These are phyloP conservation scores for Drosophila prosaltans DNA, from an alignment of 1,140 invertebrate genomes.

Conservation along the genomic window DNA sequence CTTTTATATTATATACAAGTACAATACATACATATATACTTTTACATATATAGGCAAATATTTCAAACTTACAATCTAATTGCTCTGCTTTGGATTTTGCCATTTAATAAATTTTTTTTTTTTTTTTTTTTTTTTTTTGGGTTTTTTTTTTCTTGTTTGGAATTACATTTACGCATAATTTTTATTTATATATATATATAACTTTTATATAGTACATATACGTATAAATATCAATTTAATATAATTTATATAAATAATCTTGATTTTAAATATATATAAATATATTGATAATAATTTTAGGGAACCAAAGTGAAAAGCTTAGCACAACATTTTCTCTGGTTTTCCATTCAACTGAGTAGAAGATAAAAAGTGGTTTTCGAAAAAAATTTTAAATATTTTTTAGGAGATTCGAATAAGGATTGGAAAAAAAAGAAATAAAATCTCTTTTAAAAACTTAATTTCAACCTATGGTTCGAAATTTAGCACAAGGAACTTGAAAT, in stretches of 20 bases:
- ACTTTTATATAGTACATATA: constrained; percentile 70
- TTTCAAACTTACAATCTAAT: constrained; percentile 61
- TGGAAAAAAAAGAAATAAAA: neutral
- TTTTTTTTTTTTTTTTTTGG: constrained; percentile 18
- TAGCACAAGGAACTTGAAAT: no score
- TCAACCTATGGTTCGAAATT: no score
- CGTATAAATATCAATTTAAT: constrained; percentile 60
- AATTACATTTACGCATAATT: constrained; percentile 64
- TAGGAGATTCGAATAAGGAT: neutral
- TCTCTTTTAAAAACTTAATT: no score
- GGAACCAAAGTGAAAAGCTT: constrained; percentile 69
- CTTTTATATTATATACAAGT: constrained; percentile 70
- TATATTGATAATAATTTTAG: constrained; percentile 45
- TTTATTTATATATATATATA: constrained; percentile 45
- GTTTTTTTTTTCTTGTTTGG: constrained; percentile 9
- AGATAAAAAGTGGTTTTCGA: constrained; percentile 11
- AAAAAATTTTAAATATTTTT: neutral
- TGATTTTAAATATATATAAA: constrained; percentile 58
- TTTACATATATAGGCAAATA: constrained; percentile 66
- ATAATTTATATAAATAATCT: constrained; percentile 63
- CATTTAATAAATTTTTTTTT: constrained; percentile 15
- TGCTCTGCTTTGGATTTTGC: constrained; percentile 48
- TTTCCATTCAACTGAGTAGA: constrained; percentile 17
- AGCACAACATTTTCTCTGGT: constrained; percentile 56
- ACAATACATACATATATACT: constrained; percentile 58